These are phyloP conservation scores for Clarias pachynema DNA, from an alignment of 2,797 vertebrate species.

Conservation along the genomic window DNA sequence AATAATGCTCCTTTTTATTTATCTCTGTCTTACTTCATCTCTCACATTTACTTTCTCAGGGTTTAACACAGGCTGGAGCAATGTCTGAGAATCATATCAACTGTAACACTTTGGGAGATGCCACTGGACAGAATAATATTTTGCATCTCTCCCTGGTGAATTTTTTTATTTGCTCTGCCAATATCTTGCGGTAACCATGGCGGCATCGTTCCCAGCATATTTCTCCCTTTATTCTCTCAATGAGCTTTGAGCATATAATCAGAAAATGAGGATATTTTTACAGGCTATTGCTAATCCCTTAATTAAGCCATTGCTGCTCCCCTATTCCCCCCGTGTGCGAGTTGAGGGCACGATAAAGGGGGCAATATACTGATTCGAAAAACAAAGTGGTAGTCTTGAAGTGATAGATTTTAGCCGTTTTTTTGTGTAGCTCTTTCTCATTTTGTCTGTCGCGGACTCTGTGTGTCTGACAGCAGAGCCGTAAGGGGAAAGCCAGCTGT, in stretches of 20 bases:
- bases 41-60: neutral
- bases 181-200: constrained; percentile 57
- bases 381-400: constrained; percentile 69
- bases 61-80: neutral
- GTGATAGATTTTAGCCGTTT: constrained; percentile 56
- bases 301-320: constrained; percentile 27
- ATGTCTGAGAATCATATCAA: constrained; percentile 1
- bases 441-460: constrained; percentile 13
- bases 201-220: constrained; percentile 53
- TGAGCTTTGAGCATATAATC: constrained; percentile 20
- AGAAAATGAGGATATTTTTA: constrained; percentile 47
- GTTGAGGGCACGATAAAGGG: constrained; percentile 59
- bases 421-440: constrained; percentile 55
- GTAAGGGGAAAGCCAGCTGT: constrained; percentile 46
- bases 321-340: constrained; percentile 46
- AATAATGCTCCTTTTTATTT: constrained; percentile 5
- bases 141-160: constrained; percentile 47
- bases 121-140: constrained; percentile 54
- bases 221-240: constrained; percentile 18
- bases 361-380: constrained; percentile 64
- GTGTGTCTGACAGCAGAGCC: constrained; percentile 47
- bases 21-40: neutral
- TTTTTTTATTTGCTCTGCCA: constrained; percentile 61
- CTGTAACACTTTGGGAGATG: neutral
- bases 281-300: constrained; percentile 47